Evolutionary conservation across 2,113 vertebrate species (phyloP).

Genomic region (Hippopotamus amphibius): DNA sequence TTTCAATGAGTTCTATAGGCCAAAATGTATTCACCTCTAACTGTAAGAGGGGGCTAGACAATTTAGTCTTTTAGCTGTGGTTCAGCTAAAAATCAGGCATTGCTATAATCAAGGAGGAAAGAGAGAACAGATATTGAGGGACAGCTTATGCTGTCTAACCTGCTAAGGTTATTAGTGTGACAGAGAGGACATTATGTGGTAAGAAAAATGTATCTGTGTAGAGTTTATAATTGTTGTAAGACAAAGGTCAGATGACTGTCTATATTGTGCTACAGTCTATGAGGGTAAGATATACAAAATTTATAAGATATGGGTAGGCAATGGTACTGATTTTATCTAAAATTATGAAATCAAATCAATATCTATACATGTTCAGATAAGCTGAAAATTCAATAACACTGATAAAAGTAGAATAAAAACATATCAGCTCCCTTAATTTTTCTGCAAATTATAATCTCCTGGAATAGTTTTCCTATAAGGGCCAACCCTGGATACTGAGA

Average conservation of each 20-base stretch:
- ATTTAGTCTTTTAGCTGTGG: not conserved
- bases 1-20: not conserved
- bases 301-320: not conserved
- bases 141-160: not conserved
- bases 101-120: not conserved
- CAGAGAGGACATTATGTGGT: not conserved
- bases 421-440: not conserved
- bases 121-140: not conserved
- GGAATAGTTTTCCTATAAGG: not conserved
- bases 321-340: not conserved
- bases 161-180: not conserved
- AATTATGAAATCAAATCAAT: not conserved
- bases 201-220: slow-evolving; percentile 3
- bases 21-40: not conserved
- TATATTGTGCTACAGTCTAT: not conserved
- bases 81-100: not conserved
- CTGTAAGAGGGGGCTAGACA: not conserved
- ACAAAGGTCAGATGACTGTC: not conserved
- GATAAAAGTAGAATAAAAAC: slow-evolving; percentile 3
- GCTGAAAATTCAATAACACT: not conserved
- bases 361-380: not conserved
- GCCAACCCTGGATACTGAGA: not conserved
- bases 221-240: not conserved
- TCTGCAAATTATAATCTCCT: not conserved
- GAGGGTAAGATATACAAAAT: not conserved